These are phyloP conservation scores for Chaetodon trifascialis DNA, from an alignment of 2,113 vertebrate genomes.

Conservation along the genomic window DNA sequence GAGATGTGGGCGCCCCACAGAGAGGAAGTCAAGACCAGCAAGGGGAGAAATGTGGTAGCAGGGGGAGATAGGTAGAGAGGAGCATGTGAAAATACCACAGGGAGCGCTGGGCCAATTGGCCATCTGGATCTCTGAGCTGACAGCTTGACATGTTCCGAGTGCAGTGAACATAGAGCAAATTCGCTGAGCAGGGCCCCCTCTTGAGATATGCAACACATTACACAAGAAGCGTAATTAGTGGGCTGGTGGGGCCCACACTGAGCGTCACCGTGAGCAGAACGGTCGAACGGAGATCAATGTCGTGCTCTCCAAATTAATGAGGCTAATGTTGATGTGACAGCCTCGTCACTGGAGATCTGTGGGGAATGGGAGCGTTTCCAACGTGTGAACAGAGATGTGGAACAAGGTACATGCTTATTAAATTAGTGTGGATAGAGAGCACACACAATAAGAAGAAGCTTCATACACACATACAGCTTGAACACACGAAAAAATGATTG, in stretches of 20 bases:
- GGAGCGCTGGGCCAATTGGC: conserved; percentile 55
- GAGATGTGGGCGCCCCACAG: neutral
- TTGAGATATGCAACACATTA: conserved; percentile 62
- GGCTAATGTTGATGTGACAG: conserved; percentile 74
- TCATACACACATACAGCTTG: neutral
- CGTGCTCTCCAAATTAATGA: conserved; percentile 77
- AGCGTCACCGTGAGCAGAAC: conserved; percentile 50
- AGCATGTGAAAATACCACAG: conserved; percentile 39
- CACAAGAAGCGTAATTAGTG: conserved; percentile 65
- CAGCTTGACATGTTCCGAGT: conserved; percentile 73
- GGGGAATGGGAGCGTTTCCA: conserved; percentile 39
- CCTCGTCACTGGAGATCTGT: conserved; percentile 29
- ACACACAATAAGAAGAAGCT: neutral
- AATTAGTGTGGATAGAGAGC: conserved; percentile 5
- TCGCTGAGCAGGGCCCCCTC: conserved; percentile 53
- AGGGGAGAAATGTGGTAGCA: neutral
- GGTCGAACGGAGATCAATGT: conserved; percentile 70
- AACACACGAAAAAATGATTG: conserved; percentile 49
- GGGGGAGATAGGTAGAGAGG: conserved; percentile 37
- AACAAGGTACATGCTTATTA: conserved; percentile 20
- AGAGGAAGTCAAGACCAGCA: conserved; percentile 2
- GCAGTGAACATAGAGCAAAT: conserved; percentile 52
- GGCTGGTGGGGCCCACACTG: conserved; percentile 39
- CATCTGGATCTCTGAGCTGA: conserved; percentile 79
- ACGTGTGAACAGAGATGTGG: conserved; percentile 13